Evolutionary conservation across 2,113 vertebrate genomes (phyloP).

Genomic region (Grallaria varia): DNA sequence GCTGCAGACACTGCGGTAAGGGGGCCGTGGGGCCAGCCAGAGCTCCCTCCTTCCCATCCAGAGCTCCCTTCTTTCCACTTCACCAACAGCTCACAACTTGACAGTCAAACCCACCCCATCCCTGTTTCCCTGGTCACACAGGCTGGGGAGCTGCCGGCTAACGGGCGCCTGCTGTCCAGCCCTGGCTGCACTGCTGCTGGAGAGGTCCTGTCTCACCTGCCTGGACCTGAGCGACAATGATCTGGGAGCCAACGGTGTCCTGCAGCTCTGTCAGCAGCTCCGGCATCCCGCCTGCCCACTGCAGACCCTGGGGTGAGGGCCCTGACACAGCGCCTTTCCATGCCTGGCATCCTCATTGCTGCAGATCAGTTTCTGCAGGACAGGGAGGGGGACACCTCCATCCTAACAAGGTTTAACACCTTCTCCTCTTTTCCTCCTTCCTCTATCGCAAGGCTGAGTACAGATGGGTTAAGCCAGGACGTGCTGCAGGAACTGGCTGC

Average conservation of each 20-base stretch:
- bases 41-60: not conserved
- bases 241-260: not conserved
- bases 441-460: not conserved
- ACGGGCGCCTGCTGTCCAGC: not conserved
- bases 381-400: not conserved
- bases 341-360: accelerated
- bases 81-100: accelerated
- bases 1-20: not conserved
- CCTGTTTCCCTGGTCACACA: not conserved
- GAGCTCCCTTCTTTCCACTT: not conserved
- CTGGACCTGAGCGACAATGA: slow-evolving; percentile 1
- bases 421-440: not conserved
- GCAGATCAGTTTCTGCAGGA: accelerated
- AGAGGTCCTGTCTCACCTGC: not conserved
- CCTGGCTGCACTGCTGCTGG: not conserved
- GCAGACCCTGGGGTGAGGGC: not conserved
- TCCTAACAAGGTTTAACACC: not conserved
- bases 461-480: accelerated
- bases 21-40: accelerated
- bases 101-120: accelerated
- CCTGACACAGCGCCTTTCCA: accelerated
- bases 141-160: slow-evolving; percentile 31
- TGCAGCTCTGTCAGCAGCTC: slow-evolving; percentile 24
- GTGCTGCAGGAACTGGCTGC: not conserved
- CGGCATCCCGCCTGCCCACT: not conserved